A percentile compares a stretch with the other conserved stretches of the same genome.
These are phyloP conservation scores for Cataglyphis albicans DNA, from an alignment of 2,888 invertebrate genomes.

Conservation along the genomic window DNA sequence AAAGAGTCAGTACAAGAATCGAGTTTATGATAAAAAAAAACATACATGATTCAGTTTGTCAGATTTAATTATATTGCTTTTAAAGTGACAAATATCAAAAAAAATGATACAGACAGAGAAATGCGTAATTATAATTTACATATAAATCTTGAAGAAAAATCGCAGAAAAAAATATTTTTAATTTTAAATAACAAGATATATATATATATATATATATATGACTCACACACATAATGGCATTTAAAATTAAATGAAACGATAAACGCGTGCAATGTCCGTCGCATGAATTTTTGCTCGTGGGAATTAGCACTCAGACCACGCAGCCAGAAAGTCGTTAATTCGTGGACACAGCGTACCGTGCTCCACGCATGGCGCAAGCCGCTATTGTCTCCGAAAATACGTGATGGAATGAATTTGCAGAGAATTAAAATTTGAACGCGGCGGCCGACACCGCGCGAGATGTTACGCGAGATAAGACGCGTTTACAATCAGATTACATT, in stretches of 20 bases:
- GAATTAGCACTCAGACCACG: constrained; percentile 49
- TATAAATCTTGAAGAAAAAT: not conserved
- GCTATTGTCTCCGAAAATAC: constrained; percentile 59
- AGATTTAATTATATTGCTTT: not conserved
- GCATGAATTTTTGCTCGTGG: constrained; percentile 15
- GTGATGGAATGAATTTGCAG: constrained; percentile 43
- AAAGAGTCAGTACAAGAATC: not conserved
- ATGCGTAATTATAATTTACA: not conserved
- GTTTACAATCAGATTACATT: constrained; percentile 43
- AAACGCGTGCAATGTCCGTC: constrained; percentile 22
- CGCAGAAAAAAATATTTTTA: not conserved
- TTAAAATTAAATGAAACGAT: constrained; percentile 38
- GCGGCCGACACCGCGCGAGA: constrained; percentile 34
- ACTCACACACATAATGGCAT: constrained; percentile 1
- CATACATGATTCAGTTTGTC: too few relatives aligned
- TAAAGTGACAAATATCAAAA: not conserved
- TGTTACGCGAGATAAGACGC: constrained; percentile 52
- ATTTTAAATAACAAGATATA: constrained; percentile 9
- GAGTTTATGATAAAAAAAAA: not conserved
- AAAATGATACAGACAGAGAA: not conserved
- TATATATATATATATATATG: not conserved
- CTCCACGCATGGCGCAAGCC: constrained; percentile 45
- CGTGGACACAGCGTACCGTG: constrained; percentile 44
- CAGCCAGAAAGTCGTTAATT: constrained; percentile 62
- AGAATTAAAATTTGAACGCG: constrained; percentile 49